Evolutionary conservation across 2,113 vertebrate genomes (phyloP).

Genomic region (Eulacestoma nigropectus): DNA sequence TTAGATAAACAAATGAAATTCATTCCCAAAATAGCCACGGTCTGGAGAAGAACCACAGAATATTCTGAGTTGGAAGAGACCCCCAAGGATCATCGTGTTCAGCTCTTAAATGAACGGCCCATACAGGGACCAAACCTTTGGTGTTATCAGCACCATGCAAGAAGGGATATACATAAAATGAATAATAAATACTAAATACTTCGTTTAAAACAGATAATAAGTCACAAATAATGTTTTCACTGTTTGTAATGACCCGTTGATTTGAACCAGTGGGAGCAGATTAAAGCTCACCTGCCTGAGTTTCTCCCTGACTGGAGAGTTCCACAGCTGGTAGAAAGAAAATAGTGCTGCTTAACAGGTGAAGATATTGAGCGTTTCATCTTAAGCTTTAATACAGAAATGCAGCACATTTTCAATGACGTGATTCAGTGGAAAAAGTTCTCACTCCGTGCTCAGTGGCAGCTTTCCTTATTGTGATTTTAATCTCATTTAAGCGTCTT

Average conservation of each 20-base stretch:
- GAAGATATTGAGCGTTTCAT: not conserved
- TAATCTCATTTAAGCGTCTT: not conserved
- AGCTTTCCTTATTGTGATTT: not conserved
- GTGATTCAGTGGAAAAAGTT: not conserved
- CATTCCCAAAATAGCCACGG: accelerated
- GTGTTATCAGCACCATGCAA: not conserved
- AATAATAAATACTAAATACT: not conserved
- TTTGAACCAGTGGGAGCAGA: not conserved
- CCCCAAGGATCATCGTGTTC: no score
- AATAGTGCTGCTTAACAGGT: not conserved
- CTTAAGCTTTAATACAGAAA: not conserved
- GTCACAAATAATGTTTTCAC: accelerated
- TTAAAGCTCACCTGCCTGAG: not conserved
- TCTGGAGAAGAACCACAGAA: not conserved
- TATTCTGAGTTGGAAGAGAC: not conserved
- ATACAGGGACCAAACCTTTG: not conserved
- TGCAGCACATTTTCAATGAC: accelerated
- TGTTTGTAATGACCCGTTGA: accelerated
- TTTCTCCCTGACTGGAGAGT: not conserved
- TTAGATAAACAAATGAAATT: not conserved
- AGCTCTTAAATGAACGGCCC: not conserved
- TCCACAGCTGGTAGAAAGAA: not conserved
- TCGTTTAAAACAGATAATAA: not conserved
- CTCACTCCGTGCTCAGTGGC: not conserved
- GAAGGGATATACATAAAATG: not conserved